Conservation (phyloP, 2,113 vertebrate species). For the Xenus cinereus region DNA sequence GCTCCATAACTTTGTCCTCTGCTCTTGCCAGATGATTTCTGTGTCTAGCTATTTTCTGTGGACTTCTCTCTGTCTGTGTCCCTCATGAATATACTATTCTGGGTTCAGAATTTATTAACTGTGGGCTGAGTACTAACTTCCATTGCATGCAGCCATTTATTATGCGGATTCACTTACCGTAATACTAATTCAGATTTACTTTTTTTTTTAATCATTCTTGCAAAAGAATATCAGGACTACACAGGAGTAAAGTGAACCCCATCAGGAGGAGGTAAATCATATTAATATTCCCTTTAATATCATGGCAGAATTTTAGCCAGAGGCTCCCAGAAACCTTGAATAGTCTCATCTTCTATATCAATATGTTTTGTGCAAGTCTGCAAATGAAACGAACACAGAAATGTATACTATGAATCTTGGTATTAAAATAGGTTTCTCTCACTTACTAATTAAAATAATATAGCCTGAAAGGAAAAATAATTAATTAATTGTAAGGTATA, state of each 20-base stretch:
- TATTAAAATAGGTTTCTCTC: background rate
- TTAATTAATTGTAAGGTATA: background rate
- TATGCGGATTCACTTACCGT: background rate
- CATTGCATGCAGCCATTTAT: background rate
- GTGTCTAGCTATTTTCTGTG: background rate
- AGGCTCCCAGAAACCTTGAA: background rate
- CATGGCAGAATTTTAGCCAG: background rate
- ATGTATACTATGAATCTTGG: background rate
- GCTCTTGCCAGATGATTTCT: background rate
- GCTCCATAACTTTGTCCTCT: background rate
- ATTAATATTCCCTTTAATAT: background rate
- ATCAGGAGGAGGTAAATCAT: background rate
- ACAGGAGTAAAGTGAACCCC: background rate
- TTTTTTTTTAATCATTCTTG: background rate
- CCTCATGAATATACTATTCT: background rate
- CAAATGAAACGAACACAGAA: background rate
- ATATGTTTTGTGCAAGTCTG: background rate
- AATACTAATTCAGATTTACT: background rate
- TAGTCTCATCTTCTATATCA: background rate
- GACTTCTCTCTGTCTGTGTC: background rate
- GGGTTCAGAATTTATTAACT: background rate
- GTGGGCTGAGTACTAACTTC: background rate
- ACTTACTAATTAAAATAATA: background rate
- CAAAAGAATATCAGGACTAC: background rate
- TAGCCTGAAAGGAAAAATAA: background rate